Conservation (phyloP, 1,140 invertebrate species). For the Lysiphlebus fabarum region DNA sequence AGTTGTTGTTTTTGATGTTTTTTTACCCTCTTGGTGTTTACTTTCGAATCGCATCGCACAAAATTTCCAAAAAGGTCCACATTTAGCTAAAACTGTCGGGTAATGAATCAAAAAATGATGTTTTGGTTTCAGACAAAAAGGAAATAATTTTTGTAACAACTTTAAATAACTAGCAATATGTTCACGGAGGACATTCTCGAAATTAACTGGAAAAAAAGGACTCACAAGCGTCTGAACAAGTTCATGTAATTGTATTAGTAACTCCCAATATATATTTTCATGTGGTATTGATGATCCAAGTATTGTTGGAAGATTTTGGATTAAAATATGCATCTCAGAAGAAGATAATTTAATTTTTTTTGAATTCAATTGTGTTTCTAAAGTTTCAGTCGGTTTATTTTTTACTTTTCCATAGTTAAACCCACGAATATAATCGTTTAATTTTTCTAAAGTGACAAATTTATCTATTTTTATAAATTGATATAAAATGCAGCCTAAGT, state of each 20-base stretch:
- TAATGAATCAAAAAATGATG: constrained; percentile 26
- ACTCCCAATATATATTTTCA: constrained; percentile 27
- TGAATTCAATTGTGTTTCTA: constrained; percentile 23
- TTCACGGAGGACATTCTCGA: neutral
- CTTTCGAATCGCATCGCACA: constrained; percentile 18
- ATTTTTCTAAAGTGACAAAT: constrained; percentile 30
- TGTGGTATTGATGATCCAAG: constrained; percentile 29
- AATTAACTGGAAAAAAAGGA: constrained; percentile 4
- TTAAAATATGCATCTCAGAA: constrained; percentile 35
- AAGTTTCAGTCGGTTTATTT: constrained; percentile 30
- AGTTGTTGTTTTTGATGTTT: constrained; percentile 11
- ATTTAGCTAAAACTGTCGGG: constrained; percentile 9
- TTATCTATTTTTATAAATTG: constrained; percentile 26
- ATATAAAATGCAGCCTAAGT: constrained; percentile 29
- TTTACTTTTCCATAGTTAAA: constrained; percentile 19
- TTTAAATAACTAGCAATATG: constrained; percentile 23
- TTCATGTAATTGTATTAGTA: constrained; percentile 26
- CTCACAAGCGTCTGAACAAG: constrained; percentile 24
- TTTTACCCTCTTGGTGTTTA: constrained; percentile 23
- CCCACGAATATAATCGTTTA: constrained; percentile 28
- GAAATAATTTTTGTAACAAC: constrained; percentile 25
- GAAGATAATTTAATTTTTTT: constrained; percentile 27
- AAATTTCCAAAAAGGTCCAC: constrained; percentile 20
- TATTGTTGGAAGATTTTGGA: constrained; percentile 32
- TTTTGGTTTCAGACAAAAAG: constrained; percentile 22